Base-by-base conservation (phyloP, 1,140 invertebrate genomes). In the Dermatophagoides farinae region DNA sequence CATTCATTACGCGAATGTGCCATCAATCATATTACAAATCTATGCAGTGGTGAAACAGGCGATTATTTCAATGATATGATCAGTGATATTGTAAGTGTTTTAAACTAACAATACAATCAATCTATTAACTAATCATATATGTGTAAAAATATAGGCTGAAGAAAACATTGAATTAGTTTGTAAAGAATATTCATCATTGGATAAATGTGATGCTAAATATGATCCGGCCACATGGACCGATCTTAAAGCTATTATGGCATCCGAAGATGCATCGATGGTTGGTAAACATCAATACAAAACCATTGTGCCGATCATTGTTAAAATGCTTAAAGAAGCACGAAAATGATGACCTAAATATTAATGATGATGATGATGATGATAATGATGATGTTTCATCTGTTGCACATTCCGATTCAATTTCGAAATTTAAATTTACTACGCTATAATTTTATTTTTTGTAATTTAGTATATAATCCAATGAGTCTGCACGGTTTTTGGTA, bases 31-130 rank as follows among this genome's bases (percentile, higher is more conserved):
- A 55, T 55, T 25, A 55, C 25, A 14, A 14, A 37, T 18, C 31
- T 55, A 23, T 55, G 53, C 14, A 55, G 53, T 20, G 53, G 53
- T 22, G 53, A 55, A 25, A 55, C 53, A 11, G 53, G 53, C 1
- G 53, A 55, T 25, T 55, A 55, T 23, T 55, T 55, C 53, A 55
- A 55, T 20, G 53, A 55, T 25, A 55, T 55, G 53, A 55, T 55
- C 53, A n/a, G 23, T 11, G 53, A 55, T n/a, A 23, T 55, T 14
- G 53, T 50, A 50, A 50, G 47, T 25, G n/a, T n/a, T n/a, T n/a
- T n/a, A n/a, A n/a, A n/a, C n/a, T n/a, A n/a, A n/a, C n/a, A n/a
- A n/a, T n/a, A n/a, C n/a, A n/a, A n/a, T n/a, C n/a, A n/a, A n/a
- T n/a, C n/a, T n/a, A n/a, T n/a, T n/a, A n/a, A n/a, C n/a, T n/a